Evolutionary conservation across 2,113 vertebrate species (phyloP), one percentile per base, ranked within the genome.

Genomic region (Campylomormyrus numenius): DNA sequence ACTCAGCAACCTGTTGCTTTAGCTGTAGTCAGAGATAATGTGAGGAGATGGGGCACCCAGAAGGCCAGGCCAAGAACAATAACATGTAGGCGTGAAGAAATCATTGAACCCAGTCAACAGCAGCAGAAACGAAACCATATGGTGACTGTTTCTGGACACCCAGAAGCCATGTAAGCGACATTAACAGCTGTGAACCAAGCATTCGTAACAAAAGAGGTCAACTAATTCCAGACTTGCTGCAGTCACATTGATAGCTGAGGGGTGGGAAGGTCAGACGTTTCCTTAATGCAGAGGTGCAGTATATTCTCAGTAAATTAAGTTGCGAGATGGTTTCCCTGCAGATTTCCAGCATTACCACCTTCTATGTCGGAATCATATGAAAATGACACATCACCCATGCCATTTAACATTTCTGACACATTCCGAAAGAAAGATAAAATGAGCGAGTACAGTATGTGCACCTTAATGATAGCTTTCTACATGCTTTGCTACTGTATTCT

Each of bases 91-190:
- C 85, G 74, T 89, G 91, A 94, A 88, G 91, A 87, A 91, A 93
- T 92, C 85, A 91, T 49, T 45, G 90, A 92, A 90, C 83, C 83
- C 87, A 92, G 87, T 93, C 70, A 85, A 80, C 85, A 83, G 74
- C 89, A 89, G 45, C n/a, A 91, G 90, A 93, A 92, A 93, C 91
- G 56, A 88, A 91, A 92, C 91, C 91, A 91, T 89, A 91, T 93
- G 92, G 46, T 19, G 46, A 11, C 56, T 90, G 80, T 84, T 90
- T 83, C 53, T 77, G 84, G 91, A 91, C 46, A 93, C 93, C 90
- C 53, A 87, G 90, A 87, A 91, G 92, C 91, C 89, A 83, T 87
- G 77, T 27, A n/a, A 74, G 89, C 85, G 85, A 66, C 52, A 62
- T 50, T 85, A 84, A 19, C 77, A 85, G 42, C 88, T 87, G 87